Evolutionary conservation across 2,888 invertebrate species (phyloP), one percentile per base, ranked within the genome.

Genomic region (Agrotis segetum): DNA sequence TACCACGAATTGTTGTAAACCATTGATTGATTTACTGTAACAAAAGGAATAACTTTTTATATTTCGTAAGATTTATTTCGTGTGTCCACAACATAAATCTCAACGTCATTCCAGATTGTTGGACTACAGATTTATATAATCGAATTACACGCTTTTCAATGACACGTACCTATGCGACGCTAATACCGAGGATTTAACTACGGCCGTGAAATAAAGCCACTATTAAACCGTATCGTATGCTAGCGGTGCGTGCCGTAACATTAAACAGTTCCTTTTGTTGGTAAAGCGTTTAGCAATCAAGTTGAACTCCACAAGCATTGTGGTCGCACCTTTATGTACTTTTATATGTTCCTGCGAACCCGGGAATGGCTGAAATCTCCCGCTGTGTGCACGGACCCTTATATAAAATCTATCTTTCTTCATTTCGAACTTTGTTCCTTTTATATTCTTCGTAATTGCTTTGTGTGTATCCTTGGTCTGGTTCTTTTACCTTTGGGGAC

Each of bases 221-320:
- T 82, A 82, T 85, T 90, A 90, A 89, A 87, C 88, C 86, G 88
- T 87, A 88, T 89, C 91, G 90, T 92, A 85, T 88, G 89, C 86
- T 86, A 85, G 85, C 88, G 88, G 91, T 91, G 90, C 96, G 95
- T 95, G 96, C 93, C 90, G 87, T 84, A 89, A 94, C 94, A 96
- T 95, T 92, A 94, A 95, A 92, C 91, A 94, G 92, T 90, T 92
- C 89, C 94, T 92, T 94, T 95, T 94, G 95, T 94, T 91, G 85
- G 88, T 91, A 89, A 92, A 93, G 92, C 90, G 90, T 89, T 85
- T 79, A 88, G 88, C 90, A 92, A 93, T 93, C 92, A 92, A 89
- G 88, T 88, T 86, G 85, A 89, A 91, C 88, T 90, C 82, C 88
- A 84, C 78, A 56, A 65, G 79, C 83, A 92, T 93, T 93, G 91